These are phyloP conservation scores for Drosophila acutilabella DNA, from an alignment of 2,888 invertebrate genomes.

Conservation along the genomic window DNA sequence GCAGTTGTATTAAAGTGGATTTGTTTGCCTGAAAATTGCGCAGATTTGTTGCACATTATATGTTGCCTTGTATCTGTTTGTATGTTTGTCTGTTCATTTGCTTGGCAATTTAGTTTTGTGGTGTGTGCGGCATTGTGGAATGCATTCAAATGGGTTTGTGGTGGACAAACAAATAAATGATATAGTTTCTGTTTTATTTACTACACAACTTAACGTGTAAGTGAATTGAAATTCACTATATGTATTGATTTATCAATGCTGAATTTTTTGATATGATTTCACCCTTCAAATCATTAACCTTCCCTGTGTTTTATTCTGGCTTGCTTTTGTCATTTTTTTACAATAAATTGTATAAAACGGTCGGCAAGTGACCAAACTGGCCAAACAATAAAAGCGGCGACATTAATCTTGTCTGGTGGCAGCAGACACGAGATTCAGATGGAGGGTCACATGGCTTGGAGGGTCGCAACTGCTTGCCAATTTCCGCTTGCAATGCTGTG, in stretches of 20 bases:
- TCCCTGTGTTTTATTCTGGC: constrained; percentile 4
- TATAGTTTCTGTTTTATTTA: background rate
- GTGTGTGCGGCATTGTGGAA: constrained; percentile 13
- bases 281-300: background rate
- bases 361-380: constrained; percentile 72
- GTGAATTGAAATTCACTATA: background rate
- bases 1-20: constrained; percentile 62
- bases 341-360: constrained; percentile 73
- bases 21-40: constrained; percentile 74
- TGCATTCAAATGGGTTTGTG: constrained; percentile 41
- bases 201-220: background rate
- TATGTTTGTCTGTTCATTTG: constrained; percentile 48
- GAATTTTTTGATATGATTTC: background rate
- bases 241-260: background rate
- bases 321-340: constrained; percentile 63
- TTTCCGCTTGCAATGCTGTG: constrained; percentile 76
- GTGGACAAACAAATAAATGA: constrained; percentile 43
- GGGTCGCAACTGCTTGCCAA: constrained; percentile 68
- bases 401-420: constrained; percentile 67
- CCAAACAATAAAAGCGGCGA: constrained; percentile 72
- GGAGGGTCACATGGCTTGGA: background rate
- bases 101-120: constrained; percentile 47
- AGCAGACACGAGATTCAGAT: constrained; percentile 5
- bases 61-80: constrained; percentile 52
- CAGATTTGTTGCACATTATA: constrained; percentile 73